Conservation (phyloP, 2,113 vertebrate genomes). For the Misgurnus mizolepis region DNA sequence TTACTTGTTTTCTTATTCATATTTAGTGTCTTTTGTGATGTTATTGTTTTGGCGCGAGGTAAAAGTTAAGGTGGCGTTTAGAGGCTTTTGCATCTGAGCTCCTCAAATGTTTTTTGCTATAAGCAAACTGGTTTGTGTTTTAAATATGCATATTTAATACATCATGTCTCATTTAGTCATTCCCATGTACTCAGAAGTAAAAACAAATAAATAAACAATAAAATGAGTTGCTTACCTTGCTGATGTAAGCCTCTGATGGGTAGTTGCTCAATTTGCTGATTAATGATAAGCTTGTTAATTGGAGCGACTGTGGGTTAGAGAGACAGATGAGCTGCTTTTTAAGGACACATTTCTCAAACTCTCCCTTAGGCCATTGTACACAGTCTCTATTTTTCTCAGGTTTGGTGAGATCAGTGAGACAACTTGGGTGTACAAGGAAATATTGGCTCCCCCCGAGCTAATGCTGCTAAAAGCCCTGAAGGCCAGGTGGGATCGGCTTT, state of each 20-base stretch:
- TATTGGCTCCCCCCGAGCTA: slow-evolving; percentile 14
- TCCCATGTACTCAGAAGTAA: too few species aligned
- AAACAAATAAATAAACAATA: background rate
- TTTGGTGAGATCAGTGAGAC: slow-evolving; percentile 5
- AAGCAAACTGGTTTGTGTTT: background rate
- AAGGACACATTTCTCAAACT: background rate
- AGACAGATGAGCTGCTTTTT: background rate
- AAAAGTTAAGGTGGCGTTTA: too few species aligned
- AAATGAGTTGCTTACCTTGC: background rate
- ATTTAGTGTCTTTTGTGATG: too few species aligned
- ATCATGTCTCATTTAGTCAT: too few species aligned
- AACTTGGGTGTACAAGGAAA: slow-evolving; percentile 15
- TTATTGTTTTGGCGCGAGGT: too few species aligned
- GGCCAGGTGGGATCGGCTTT: background rate
- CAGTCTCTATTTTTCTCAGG: background rate
- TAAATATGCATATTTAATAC: too few species aligned
- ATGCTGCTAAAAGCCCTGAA: slow-evolving; percentile 8
- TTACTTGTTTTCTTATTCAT: too few species aligned
- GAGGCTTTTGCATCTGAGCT: too few species aligned
- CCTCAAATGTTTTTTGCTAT: background rate
- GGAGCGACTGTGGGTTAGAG: background rate
- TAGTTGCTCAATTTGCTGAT: slow-evolving; percentile 23
- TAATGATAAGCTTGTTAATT: slow-evolving; percentile 17
- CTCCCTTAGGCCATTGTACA: slow-evolving; percentile 14
- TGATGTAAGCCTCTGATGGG: slow-evolving; percentile 5